These are phyloP conservation scores for Dicerorhinus sumatrensis DNA, from an alignment of 2,113 vertebrate genomes.

Conservation along the genomic window DNA sequence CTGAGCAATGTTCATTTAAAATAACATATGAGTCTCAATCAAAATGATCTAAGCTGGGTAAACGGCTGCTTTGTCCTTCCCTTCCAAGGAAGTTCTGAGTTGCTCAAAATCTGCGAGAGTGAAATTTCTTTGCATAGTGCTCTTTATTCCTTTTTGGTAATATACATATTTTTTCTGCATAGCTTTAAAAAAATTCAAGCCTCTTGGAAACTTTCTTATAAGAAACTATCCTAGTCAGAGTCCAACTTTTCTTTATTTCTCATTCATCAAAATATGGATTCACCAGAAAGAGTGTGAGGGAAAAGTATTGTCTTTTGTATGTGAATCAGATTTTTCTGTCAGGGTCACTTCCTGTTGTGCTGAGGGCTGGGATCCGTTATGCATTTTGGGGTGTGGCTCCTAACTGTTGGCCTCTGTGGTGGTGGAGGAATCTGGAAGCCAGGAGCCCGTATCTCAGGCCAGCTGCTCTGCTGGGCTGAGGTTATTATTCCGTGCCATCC, in stretches of 20 bases:
- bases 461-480: not conserved
- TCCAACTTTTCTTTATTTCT: not conserved
- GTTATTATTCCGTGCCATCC: not conserved
- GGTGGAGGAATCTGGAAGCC: not conserved
- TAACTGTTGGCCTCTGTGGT: not conserved
- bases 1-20: conserved; percentile 73
- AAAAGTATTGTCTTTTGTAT: not conserved
- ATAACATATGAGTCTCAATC: conserved; percentile 80
- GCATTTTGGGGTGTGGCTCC: not conserved
- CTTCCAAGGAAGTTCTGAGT: conserved; percentile 67
- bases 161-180: not conserved
- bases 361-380: not conserved
- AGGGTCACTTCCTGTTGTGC: not conserved
- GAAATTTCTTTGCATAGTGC: conserved; percentile 52
- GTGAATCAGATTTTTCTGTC: not conserved
- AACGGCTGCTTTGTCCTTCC: conserved; percentile 80
- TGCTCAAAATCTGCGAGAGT: not conserved
- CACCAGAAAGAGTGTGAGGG: not conserved
- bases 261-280: not conserved
- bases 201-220: not conserved
- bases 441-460: no score
- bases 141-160: conserved; percentile 31
- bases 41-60: conserved; percentile 78
- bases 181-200: not conserved
- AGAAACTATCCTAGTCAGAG: conserved; percentile 10